These are phyloP conservation scores for Fragum fragum DNA, from an alignment of 2,888 invertebrate genomes.

Conservation along the genomic window DNA sequence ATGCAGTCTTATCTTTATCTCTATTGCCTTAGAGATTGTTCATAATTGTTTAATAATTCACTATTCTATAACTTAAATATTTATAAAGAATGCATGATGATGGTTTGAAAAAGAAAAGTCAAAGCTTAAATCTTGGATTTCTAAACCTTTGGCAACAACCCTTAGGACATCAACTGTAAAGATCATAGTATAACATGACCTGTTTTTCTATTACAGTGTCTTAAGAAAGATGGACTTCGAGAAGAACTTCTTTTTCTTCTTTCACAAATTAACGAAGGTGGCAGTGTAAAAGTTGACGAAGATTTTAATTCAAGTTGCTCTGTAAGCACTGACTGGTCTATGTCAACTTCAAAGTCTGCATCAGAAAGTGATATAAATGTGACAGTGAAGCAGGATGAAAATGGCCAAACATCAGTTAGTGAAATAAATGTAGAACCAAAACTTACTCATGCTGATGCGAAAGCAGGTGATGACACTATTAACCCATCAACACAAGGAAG, in stretches of 20 bases:
- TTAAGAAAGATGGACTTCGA: conserved; percentile 65
- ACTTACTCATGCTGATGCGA: not conserved
- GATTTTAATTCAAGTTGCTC: conserved; percentile 28
- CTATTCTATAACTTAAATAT: too few species aligned
- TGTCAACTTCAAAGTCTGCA: not conserved
- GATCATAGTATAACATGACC: not conserved
- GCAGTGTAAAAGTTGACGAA: not conserved
- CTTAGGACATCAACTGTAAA: too few species aligned
- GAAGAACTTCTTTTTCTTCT: conserved; percentile 47
- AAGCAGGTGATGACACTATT: not conserved
- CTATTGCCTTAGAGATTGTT: too few species aligned
- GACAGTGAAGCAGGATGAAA: conserved; percentile 1
- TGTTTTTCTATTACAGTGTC: conserved; percentile 60
- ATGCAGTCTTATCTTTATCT: too few species aligned
- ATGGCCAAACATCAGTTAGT: too few species aligned
- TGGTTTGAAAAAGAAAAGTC: too few species aligned
- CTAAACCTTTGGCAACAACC: too few species aligned
- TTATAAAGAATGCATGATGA: too few species aligned
- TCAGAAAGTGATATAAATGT: conserved; percentile 13
- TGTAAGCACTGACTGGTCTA: conserved; percentile 14
- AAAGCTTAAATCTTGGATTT: too few species aligned
- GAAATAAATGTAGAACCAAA: not conserved
- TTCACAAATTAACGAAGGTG: conserved; percentile 4
- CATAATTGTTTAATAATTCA: too few species aligned
- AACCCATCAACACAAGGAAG: not conserved